Evolutionary conservation across 2,797 vertebrate species (phyloP), one percentile per base, ranked within the genome.

Genomic region (Pangasius krempfi): DNA sequence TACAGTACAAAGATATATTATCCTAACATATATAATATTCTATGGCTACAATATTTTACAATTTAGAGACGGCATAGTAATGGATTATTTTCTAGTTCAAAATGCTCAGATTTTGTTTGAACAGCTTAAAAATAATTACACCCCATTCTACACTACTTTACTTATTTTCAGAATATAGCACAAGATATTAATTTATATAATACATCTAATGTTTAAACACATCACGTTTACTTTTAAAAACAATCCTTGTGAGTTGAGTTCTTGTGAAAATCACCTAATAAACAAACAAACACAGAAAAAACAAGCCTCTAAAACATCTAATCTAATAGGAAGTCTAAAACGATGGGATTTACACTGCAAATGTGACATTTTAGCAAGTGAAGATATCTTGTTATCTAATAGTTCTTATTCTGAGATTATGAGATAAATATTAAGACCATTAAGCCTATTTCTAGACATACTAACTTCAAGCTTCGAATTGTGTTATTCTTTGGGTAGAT

Each of bases 41-140:
- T 78, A 30, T 9, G 9, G 37, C 7, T 33, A 14, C 27, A 68
- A 16, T 30, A 30, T 33, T 83, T 66, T 62, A 68, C 80, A 89
- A 85, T 88, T 85, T 84, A 89, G 30, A 75, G 18, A 64, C 37
- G 3, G 50, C 81, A 30, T 5, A 66, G 25, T 27, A n/a, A 22
- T 8, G 12, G 16, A 47, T 37, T n/a, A 6, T 62, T 18, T 47
- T 47, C 5, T 25, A 16, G 37, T 44, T 62, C n/a, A 18, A 62
- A 62, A 62, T 60, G 79, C 33, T 62, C 33, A 25, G 5, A 73
- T 40, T 54, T 50, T 14, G 37, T 47, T 70, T 70, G 14, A 20
- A 37, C 30, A 56, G 22, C n/a, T 47, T 25, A 12, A 73, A 54
- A 30, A 20, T 10, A 54, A 30, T 78, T 18, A 20, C 1, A 54